A percentile compares a stretch with the other conserved stretches of the same genome.
These are phyloP conservation scores for Psittacula cyanocephala DNA, from an alignment of 2,113 vertebrate species.

Conservation along the genomic window DNA sequence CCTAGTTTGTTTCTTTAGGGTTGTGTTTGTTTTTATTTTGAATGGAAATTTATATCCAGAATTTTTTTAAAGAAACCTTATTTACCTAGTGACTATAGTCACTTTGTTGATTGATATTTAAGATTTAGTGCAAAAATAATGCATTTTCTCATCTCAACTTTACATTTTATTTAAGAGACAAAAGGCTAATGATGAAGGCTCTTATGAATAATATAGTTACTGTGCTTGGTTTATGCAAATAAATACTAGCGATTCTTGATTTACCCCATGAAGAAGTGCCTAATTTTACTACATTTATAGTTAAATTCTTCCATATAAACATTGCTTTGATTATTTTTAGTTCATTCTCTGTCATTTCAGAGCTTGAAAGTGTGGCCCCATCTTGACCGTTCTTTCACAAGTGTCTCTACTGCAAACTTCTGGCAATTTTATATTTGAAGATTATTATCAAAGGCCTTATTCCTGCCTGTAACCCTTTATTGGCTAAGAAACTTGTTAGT, in stretches of 20 bases:
- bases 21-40: not conserved
- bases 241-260: slow-evolving; percentile 45
- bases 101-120: not conserved
- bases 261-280: slow-evolving; percentile 16
- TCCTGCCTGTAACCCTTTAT: not conserved
- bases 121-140: not conserved
- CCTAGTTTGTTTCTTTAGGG: not conserved
- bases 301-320: slow-evolving; percentile 13
- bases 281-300: slow-evolving; percentile 16
- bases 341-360: not conserved
- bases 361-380: not conserved
- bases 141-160: not conserved
- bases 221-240: slow-evolving; percentile 44
- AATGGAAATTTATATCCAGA: not conserved
- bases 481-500: slow-evolving; percentile 15
- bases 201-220: slow-evolving; percentile 15
- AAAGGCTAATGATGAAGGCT: slow-evolving; percentile 37
- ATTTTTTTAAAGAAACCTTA: not conserved
- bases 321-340: not conserved
- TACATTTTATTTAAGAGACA: not conserved
- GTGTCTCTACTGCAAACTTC: not conserved
- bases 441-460: not conserved
- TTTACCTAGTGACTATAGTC: not conserved
- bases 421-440: not conserved
- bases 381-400: not conserved